Percentiles rank a stretch among this genome's conserved stretches.
Evolutionary conservation across 2,113 vertebrate species (phyloP).

Genomic region (Tiliqua scincoides): DNA sequence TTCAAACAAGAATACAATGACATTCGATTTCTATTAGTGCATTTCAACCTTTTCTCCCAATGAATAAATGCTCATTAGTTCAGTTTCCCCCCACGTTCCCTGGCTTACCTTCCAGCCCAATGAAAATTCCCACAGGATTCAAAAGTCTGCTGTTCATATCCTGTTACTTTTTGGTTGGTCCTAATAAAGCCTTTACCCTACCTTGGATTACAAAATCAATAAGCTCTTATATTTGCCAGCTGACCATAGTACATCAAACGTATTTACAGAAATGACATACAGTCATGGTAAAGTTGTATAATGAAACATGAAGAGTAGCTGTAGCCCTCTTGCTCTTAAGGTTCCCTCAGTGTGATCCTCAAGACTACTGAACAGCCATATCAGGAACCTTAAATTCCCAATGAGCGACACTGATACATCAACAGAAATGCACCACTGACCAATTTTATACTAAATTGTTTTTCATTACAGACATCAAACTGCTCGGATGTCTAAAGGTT

Average conservation of each 20-base stretch:
- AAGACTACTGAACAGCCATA: not conserved
- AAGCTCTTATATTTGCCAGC: not conserved
- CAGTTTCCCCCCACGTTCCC: not conserved
- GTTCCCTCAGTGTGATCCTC: not conserved
- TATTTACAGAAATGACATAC: not conserved
- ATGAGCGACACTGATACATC: not conserved
- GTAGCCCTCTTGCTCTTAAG: not conserved
- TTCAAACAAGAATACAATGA: not conserved
- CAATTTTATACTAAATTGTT: not conserved
- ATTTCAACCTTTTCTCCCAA: not conserved
- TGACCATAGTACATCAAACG: not conserved
- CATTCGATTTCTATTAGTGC: not conserved
- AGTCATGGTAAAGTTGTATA: not conserved
- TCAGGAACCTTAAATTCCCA: not conserved
- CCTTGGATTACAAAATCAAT: not conserved
- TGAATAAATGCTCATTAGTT: not conserved
- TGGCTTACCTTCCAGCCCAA: no score
- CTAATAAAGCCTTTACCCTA: no score
- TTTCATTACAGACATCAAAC: not conserved
- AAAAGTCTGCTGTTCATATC: no score
- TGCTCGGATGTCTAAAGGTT: not conserved
- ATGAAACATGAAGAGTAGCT: not conserved
- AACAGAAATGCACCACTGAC: not conserved
- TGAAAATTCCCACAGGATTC: no score
- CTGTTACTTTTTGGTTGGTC: no score